A percentile compares a stretch with the other conserved stretches of the same genome.
Conservation (phyloP, 2,888 invertebrate genomes). For the Sesia apiformis region DNA sequence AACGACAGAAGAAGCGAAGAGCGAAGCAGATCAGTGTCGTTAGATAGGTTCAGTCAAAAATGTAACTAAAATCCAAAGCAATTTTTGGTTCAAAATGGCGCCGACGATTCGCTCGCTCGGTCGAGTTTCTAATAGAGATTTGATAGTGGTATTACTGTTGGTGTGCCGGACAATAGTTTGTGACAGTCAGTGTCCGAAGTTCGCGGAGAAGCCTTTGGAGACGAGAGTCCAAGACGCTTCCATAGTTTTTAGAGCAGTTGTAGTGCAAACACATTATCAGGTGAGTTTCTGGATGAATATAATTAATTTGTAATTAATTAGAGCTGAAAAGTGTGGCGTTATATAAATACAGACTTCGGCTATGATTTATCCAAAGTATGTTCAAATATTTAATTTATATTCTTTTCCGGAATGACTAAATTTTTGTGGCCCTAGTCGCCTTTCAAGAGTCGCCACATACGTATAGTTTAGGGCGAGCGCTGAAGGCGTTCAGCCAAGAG, state of each 20-base stretch:
- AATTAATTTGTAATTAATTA: too few relatives aligned
- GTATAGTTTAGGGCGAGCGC: too few relatives aligned
- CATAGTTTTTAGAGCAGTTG: conserved; percentile 71
- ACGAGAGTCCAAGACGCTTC: conserved; percentile 68
- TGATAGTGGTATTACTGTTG: conserved; percentile 50
- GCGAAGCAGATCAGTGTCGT: conserved; percentile 39
- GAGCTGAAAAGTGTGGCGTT: too few relatives aligned
- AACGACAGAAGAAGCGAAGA: conserved; percentile 54
- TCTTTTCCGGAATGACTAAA: too few relatives aligned
- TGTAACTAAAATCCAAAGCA: conserved; percentile 29
- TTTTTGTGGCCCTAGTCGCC: too few relatives aligned
- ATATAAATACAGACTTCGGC: too few relatives aligned
- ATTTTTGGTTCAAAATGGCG: conserved; percentile 15
- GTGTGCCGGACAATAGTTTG: conserved; percentile 65
- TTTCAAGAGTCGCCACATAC: too few relatives aligned
- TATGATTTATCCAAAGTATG: too few relatives aligned
- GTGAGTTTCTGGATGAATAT: conserved; percentile 16
- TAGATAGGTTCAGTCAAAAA: conserved; percentile 43
- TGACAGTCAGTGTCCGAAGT: conserved; percentile 68
- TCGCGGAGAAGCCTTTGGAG: conserved; percentile 66
- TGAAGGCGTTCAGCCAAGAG: too few relatives aligned
- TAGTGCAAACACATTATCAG: conserved; percentile 59
- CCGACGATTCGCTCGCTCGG: conserved; percentile 22
- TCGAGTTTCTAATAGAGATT: conserved; percentile 40
- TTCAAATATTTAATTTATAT: too few relatives aligned